Conservation (phyloP, 2,888 invertebrate species). For the Kryphioiulus occultus region DNA sequence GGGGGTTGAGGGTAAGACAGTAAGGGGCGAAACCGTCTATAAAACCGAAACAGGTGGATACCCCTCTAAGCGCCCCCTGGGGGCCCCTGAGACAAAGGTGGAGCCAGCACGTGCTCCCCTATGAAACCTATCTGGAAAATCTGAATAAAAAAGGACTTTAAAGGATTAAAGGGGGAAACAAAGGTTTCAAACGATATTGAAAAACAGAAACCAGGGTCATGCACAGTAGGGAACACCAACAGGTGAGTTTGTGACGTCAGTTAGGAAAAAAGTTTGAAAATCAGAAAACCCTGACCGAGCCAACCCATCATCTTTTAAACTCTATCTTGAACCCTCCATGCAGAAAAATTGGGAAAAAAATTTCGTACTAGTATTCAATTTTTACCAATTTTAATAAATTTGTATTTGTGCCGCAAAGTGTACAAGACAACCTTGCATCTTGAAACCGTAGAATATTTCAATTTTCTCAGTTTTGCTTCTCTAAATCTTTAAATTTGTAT, state of each 20-base stretch:
- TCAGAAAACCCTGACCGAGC: too few species aligned
- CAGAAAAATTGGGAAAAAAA: too few species aligned
- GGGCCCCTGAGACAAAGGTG: neutral
- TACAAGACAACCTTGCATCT: too few species aligned
- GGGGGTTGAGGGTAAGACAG: neutral
- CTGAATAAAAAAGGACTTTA: neutral
- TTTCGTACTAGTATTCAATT: too few species aligned
- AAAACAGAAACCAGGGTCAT: neutral
- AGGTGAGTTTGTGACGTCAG: neutral
- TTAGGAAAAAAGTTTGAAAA: too few species aligned
- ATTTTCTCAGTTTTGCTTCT: too few species aligned
- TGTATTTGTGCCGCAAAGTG: too few species aligned
- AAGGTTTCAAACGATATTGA: neutral
- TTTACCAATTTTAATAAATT: too few species aligned
- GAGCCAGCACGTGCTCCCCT: neutral
- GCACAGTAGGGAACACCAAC: neutral
- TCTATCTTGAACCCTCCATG: too few species aligned
- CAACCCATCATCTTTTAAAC: too few species aligned
- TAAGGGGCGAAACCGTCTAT: neutral
- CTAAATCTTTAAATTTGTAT: too few species aligned
- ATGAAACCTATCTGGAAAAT: neutral
- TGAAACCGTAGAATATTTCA: too few species aligned
- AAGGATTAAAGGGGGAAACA: neutral
- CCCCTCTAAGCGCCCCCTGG: neutral
- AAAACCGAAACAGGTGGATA: neutral